These are phyloP conservation scores for Hypsopygia costalis DNA, from an alignment of 2,888 invertebrate genomes.

Conservation along the genomic window DNA sequence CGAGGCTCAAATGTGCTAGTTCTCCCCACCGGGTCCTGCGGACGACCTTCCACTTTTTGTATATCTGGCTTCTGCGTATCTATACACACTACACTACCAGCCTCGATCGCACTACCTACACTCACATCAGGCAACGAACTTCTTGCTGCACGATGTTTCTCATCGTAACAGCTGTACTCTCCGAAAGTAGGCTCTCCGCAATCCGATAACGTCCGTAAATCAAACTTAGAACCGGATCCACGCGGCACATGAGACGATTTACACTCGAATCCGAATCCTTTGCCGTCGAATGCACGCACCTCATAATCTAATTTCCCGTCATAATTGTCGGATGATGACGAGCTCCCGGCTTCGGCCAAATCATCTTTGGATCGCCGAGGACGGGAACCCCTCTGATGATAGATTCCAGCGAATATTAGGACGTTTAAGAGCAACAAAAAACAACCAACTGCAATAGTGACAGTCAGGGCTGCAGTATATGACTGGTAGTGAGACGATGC, in stretches of 20 bases:
- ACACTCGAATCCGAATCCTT: conserved; percentile 79
- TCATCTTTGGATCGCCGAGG: conserved; percentile 89
- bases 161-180: conserved; percentile 84
- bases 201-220: conserved; percentile 74
- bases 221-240: conserved; percentile 65
- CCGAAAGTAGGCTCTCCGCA: conserved; percentile 80
- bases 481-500: conserved; percentile 93
- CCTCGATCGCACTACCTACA: conserved; percentile 82
- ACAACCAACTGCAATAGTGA: conserved; percentile 93
- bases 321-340: conserved; percentile 83
- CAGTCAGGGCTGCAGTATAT: conserved; percentile 92
- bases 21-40: conserved; percentile 55
- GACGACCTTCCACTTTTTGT: conserved; percentile 65
- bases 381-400: conserved; percentile 88
- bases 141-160: conserved; percentile 80
- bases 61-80: conserved; percentile 76
- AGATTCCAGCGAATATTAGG: conserved; percentile 93
- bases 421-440: conserved; percentile 90
- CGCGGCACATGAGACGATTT: conserved; percentile 79
- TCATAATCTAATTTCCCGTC: conserved; percentile 80
- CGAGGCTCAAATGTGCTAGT: conserved; percentile 75
- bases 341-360: conserved; percentile 86
- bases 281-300: conserved; percentile 74
- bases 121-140: conserved; percentile 82
- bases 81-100: conserved; percentile 74